Evolutionary conservation across 2,113 vertebrate genomes (phyloP).

Genomic region (Sorex araneus): DNA sequence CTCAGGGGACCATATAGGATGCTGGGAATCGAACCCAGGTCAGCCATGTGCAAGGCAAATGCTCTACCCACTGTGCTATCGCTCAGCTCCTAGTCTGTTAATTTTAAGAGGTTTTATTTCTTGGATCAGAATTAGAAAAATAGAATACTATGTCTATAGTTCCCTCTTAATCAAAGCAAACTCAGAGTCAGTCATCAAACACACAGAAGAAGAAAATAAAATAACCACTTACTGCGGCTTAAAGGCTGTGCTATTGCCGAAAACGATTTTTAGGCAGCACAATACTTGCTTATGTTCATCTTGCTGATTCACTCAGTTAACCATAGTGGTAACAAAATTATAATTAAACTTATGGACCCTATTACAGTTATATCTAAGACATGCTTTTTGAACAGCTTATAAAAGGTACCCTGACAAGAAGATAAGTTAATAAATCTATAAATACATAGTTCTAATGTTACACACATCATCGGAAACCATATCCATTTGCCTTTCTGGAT

Average conservation of each 20-base stretch:
- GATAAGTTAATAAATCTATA: slow-evolving; percentile 37
- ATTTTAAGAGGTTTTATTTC: slow-evolving; percentile 26
- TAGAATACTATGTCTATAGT: slow-evolving; percentile 25
- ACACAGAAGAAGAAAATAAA: neutral
- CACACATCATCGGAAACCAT: neutral
- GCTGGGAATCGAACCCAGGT: too few relatives aligned
- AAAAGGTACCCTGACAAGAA: slow-evolving; percentile 30
- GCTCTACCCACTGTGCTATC: too few relatives aligned
- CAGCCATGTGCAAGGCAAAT: too few relatives aligned
- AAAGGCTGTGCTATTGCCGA: slow-evolving; percentile 17
- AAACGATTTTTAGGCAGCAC: neutral
- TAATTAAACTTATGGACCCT: slow-evolving; percentile 36
- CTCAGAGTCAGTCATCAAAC: neutral
- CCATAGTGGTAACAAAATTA: slow-evolving; percentile 41
- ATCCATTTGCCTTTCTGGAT: slow-evolving; percentile 24
- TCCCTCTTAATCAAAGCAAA: slow-evolving; percentile 14
- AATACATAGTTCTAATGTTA: slow-evolving; percentile 23
- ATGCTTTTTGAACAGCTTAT: slow-evolving; percentile 36
- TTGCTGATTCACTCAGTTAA: slow-evolving; percentile 12
- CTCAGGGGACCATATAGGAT: too few relatives aligned
- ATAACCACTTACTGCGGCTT: neutral
- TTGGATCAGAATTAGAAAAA: slow-evolving; percentile 56
- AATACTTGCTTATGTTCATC: neutral
- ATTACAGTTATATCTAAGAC: slow-evolving; percentile 50
- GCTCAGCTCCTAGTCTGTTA: neutral